Evolutionary conservation across 2,113 vertebrate species (phyloP).

Genomic region (Porphyrio hochstetteri): DNA sequence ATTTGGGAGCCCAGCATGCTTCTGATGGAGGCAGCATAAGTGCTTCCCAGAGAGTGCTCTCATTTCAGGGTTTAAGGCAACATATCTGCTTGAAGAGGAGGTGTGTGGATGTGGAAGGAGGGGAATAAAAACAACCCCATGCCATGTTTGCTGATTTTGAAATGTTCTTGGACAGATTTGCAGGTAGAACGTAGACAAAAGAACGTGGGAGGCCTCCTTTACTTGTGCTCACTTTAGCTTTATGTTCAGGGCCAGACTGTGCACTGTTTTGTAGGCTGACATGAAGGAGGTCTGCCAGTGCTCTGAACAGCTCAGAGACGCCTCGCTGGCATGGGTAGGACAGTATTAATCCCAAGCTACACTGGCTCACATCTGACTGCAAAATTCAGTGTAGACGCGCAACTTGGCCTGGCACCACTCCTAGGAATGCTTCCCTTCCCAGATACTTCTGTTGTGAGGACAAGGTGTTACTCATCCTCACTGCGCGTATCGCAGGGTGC

Average conservation of each 20-base stretch:
- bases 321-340: background rate
- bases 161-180: constrained; percentile 50
- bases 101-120: constrained; percentile 9
- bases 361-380: constrained; percentile 48
- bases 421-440: background rate
- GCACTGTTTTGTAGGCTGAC: background rate
- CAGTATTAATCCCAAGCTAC: background rate
- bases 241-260: background rate
- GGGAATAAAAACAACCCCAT: constrained; percentile 49
- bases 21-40: constrained; percentile 54
- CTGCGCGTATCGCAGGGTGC: background rate
- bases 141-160: constrained; percentile 59
- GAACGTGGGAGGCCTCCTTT: constrained; percentile 6
- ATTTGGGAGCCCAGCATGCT: constrained; percentile 54
- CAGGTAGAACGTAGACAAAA: constrained; percentile 47
- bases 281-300: background rate
- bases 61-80: constrained; percentile 59
- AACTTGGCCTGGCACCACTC: constrained; percentile 26
- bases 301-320: background rate
- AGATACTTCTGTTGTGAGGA: constrained; percentile 19
- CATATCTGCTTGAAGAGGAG: constrained; percentile 53
- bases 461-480: constrained; percentile 51
- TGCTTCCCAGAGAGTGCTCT: constrained; percentile 37
- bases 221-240: background rate
- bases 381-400: constrained; percentile 54